phyloP scores from a whole-genome alignment of 2,797 vertebrate genomes.

The Epinephelus awoara region DNA sequence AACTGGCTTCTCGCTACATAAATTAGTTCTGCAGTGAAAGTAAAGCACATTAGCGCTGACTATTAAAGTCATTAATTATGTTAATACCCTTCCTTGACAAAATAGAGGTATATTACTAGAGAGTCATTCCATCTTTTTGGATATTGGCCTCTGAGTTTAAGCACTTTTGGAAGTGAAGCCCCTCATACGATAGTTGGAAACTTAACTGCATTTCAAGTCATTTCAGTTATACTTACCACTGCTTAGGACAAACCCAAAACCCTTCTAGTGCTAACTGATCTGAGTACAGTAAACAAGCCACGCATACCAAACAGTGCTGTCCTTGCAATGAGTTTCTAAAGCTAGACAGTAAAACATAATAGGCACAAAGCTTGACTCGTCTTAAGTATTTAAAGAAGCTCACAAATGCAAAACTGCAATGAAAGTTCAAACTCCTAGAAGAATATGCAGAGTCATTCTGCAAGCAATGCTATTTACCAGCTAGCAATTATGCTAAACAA shows the following conservation, averaged over 20 bases:
- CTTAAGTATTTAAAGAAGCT: too few species aligned
- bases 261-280: too few species aligned
- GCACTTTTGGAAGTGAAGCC: neutral
- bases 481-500: too few species aligned
- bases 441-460: too few species aligned
- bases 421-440: neutral
- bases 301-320: too few species aligned
- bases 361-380: neutral
- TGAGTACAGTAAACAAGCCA: too few species aligned
- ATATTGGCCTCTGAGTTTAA: neutral
- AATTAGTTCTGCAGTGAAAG: neutral
- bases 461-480: too few species aligned
- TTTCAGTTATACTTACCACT: neutral
- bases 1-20: slow-evolving; percentile 5
- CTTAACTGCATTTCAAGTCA: neutral
- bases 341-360: neutral
- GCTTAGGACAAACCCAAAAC: neutral
- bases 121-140: neutral
- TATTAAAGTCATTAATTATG: slow-evolving; percentile 28
- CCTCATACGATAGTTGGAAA: neutral
- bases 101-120: neutral
- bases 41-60: slow-evolving; percentile 11
- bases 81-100: slow-evolving; percentile 6
- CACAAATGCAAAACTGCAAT: neutral
- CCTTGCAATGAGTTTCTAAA: neutral